A percentile compares a stretch with the other conserved stretches of the same genome.
Conservation (phyloP, 2,888 invertebrate genomes). For the Thereva nobilitata region DNA sequence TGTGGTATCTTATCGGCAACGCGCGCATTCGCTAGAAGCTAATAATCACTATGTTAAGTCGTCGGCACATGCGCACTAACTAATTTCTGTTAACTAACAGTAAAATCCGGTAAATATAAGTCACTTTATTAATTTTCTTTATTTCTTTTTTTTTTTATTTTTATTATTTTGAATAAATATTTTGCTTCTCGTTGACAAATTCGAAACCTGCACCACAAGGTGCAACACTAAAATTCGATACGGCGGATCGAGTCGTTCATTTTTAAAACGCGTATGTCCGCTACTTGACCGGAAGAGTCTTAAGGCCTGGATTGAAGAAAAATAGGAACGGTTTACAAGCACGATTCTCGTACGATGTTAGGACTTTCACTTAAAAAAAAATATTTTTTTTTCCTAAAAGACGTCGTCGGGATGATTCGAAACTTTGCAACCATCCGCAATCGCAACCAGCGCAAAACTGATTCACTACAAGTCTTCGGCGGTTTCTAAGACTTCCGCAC, state of each 20-base stretch:
- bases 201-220: neutral
- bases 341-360: too few species aligned
- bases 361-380: constrained; percentile 3
- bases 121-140: constrained; percentile 37
- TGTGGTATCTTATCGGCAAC: constrained; percentile 4
- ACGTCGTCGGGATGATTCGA: constrained; percentile 6
- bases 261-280: constrained; percentile 7
- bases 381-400: neutral
- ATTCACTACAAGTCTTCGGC: constrained; percentile 33
- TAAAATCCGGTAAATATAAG: constrained; percentile 40
- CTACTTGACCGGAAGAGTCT: constrained; percentile 10
- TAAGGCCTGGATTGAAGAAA: neutral
- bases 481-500: constrained; percentile 41
- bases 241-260: neutral
- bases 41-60: constrained; percentile 23
- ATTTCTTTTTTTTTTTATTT: neutral
- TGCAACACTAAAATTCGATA: too few species aligned
- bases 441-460: constrained; percentile 46
- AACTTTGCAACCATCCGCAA: constrained; percentile 45
- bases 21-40: constrained; percentile 9
- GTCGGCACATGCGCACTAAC: constrained; percentile 15
- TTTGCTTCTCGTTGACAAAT: neutral
- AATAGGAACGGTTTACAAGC: too few species aligned
- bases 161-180: neutral
- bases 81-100: constrained; percentile 33